Percentiles rank a stretch among this genome's conserved stretches.
phyloP scores from a whole-genome alignment of 2,888 invertebrate genomes.

The Drosophila anomalata region DNA sequence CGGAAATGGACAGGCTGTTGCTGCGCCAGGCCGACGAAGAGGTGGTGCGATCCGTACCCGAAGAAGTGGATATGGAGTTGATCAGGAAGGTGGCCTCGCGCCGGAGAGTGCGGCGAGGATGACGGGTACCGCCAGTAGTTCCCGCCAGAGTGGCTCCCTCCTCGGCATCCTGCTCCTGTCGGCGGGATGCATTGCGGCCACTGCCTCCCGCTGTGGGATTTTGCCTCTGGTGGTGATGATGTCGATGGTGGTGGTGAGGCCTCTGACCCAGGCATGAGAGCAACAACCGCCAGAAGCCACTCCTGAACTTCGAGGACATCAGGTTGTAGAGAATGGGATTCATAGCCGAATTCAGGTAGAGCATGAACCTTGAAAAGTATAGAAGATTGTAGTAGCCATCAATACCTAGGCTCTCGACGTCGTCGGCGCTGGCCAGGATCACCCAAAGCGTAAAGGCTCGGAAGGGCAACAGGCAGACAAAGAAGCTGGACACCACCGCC shows the following conservation, averaged over 20 bases:
- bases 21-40: constrained; percentile 73
- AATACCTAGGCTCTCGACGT: constrained; percentile 88
- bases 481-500: constrained; percentile 95
- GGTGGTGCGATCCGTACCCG: constrained; percentile 77
- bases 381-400: constrained; percentile 93
- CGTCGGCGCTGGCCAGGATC: constrained; percentile 90
- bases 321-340: constrained; percentile 96
- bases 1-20: constrained; percentile 74
- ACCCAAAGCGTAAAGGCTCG: constrained; percentile 94
- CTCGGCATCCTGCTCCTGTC: constrained; percentile 40
- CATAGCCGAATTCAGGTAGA: constrained; percentile 95
- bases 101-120: constrained; percentile 61
- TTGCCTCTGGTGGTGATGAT: constrained; percentile 49
- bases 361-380: constrained; percentile 93
- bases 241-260: constrained; percentile 57
- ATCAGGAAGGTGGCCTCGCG: constrained; percentile 77
- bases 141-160: constrained; percentile 39
- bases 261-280: constrained; percentile 80
- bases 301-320: constrained; percentile 95
- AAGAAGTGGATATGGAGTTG: constrained; percentile 80
- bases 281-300: constrained; percentile 90
- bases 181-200: constrained; percentile 32
- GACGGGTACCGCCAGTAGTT: constrained; percentile 29
- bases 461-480: constrained; percentile 94
- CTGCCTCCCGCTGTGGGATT: constrained; percentile 44